Evolutionary conservation across 2,113 vertebrate species (phyloP).

Genomic region (Mastomys natalensis): DNA sequence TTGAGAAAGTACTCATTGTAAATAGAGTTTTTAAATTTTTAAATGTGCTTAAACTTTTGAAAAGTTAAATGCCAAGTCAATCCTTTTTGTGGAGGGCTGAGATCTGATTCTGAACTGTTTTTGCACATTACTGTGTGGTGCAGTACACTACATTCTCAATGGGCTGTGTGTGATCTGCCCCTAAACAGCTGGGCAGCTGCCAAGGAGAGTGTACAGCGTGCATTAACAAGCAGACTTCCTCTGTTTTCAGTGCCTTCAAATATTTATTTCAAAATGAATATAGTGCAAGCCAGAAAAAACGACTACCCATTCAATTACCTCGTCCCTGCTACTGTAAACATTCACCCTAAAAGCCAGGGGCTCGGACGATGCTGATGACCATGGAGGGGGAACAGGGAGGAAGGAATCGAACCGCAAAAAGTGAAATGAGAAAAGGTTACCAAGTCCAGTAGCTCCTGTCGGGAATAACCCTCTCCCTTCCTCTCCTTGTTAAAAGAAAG

Average conservation of each 20-base stretch:
- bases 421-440: neutral
- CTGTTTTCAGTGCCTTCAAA: slow-evolving; percentile 81
- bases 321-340: slow-evolving; percentile 77
- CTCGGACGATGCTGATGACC: neutral
- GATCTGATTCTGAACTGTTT: neutral
- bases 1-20: neutral
- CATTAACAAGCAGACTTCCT: slow-evolving; percentile 86
- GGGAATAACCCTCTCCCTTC: neutral
- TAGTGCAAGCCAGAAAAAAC: slow-evolving; percentile 73
- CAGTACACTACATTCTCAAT: neutral
- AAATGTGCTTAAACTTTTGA: neutral
- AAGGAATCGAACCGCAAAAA: neutral
- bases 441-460: neutral
- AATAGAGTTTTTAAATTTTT: neutral
- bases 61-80: neutral
- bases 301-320: slow-evolving; percentile 74
- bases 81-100: neutral
- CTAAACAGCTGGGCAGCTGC: slow-evolving; percentile 73
- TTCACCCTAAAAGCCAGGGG: slow-evolving; percentile 55
- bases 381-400: neutral
- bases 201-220: slow-evolving; percentile 81
- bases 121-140: neutral
- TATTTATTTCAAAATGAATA: slow-evolving; percentile 83
- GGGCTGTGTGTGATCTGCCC: slow-evolving; percentile 18
- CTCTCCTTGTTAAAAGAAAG: neutral